Evolutionary conservation across 2,888 invertebrate genomes (phyloP).

Genomic region (Dolomedes plantarius): DNA sequence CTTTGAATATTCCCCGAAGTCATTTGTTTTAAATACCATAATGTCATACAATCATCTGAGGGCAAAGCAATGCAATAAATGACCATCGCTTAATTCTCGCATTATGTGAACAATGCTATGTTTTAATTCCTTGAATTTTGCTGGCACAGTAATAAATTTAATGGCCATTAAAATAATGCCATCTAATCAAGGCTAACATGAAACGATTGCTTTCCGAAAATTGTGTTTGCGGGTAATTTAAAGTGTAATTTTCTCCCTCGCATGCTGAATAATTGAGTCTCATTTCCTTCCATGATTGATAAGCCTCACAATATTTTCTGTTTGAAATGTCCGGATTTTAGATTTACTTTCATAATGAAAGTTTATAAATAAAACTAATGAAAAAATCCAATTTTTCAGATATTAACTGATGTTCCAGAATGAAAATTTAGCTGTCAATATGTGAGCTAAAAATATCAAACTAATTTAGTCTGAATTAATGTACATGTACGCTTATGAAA

Average conservation of each 20-base stretch:
- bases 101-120: not conserved
- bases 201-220: slow-evolving; percentile 7
- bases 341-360: not conserved
- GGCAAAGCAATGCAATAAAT: not conserved
- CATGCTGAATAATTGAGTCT: not conserved
- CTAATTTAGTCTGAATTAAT: too few species aligned
- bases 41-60: too few species aligned
- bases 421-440: too few species aligned
- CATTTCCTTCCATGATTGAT: not conserved
- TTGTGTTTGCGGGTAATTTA: slow-evolving; percentile 9
- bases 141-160: not conserved
- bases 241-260: slow-evolving; percentile 6
- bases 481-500: too few species aligned
- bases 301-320: not conserved
- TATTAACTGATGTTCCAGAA: too few species aligned
- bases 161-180: slow-evolving; percentile 12
- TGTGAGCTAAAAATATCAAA: too few species aligned
- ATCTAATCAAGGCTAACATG: slow-evolving; percentile 5
- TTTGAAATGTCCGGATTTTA: not conserved
- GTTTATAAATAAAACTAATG: not conserved
- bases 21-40: too few species aligned
- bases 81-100: not conserved
- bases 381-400: too few species aligned
- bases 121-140: not conserved
- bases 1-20: too few species aligned